phyloP scores from a whole-genome alignment of 2,797 vertebrate genomes.

The Bradypodion pumilum region DNA sequence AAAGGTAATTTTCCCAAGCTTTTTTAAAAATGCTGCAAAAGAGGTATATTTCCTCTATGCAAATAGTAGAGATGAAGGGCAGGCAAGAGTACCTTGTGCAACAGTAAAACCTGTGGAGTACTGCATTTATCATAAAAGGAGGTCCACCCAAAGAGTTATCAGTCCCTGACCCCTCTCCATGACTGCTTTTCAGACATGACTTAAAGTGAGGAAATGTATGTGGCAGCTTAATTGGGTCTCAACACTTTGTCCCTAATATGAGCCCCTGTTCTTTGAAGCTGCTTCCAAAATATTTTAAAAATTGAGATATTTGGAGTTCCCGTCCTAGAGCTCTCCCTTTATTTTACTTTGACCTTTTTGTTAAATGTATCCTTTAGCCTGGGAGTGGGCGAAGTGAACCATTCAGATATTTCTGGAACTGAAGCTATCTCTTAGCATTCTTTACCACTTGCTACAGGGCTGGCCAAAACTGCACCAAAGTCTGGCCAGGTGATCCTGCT shows the following conservation, averaged over 20 bases:
- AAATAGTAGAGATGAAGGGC: neutral
- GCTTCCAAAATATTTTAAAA: neutral
- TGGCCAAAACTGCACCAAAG: too few species aligned
- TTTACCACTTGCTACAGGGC: too few species aligned
- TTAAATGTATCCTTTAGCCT: neutral
- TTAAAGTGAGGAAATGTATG: neutral
- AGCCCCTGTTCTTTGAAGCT: neutral
- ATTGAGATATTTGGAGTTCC: neutral
- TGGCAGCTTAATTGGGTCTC: neutral
- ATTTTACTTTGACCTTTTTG: neutral
- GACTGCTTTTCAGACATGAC: neutral
- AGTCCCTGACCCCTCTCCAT: neutral
- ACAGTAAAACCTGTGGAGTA: neutral
- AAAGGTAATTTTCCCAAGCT: too few species aligned
- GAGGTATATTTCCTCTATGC: neutral
- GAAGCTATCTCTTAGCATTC: too few species aligned
- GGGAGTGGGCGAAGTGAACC: too few species aligned
- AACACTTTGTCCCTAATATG: neutral
- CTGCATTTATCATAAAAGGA: neutral
- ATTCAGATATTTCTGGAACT: neutral
- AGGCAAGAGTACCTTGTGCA: neutral
- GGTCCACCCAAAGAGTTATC: neutral
- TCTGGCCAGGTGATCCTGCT: too few species aligned
- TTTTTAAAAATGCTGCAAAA: too few species aligned
- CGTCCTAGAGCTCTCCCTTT: neutral